phyloP scores from a whole-genome alignment of 2,888 invertebrate species.

The Frankliniella intonsa region DNA sequence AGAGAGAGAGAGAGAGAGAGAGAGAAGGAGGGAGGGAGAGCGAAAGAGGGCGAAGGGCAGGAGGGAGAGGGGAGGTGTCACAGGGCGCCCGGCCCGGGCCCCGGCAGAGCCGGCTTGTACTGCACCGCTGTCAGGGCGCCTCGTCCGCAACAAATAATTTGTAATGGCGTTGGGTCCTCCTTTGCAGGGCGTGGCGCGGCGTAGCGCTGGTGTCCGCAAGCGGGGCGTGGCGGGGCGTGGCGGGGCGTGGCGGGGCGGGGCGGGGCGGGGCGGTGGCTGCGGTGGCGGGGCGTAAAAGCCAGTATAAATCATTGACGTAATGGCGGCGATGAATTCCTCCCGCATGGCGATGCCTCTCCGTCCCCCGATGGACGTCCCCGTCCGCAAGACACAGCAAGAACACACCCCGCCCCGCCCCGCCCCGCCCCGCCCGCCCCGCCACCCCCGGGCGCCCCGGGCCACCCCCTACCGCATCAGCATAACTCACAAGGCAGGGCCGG shows the following conservation, averaged over 20 bases:
- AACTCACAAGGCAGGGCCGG: conserved; percentile 16
- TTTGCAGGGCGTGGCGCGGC: conserved; percentile 28
- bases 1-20: background rate
- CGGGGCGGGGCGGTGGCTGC: background rate
- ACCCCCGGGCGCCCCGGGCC: conserved; percentile 28
- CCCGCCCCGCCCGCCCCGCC: conserved; percentile 35
- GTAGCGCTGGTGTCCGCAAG: conserved; percentile 30
- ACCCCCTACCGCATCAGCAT: conserved; percentile 17
- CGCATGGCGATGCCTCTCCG: conserved; percentile 41
- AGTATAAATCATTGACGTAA: conserved; percentile 50
- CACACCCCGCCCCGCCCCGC: conserved; percentile 28
- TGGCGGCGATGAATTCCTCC: conserved; percentile 42
- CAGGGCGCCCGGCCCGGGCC: conserved; percentile 39
- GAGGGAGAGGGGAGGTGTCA: background rate
- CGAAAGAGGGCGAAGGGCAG: conserved; percentile 10
- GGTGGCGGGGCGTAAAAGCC: conserved; percentile 43
- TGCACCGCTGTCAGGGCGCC: conserved; percentile 11
- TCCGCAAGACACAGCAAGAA: background rate
- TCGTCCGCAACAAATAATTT: conserved; percentile 26
- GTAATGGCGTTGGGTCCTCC: conserved; percentile 13
- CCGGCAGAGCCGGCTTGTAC: conserved; percentile 33
- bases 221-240: conserved; percentile 1
- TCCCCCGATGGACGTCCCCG: conserved; percentile 38
- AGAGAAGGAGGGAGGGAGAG: background rate
- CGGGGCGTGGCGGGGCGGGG: conserved; percentile 13